These are phyloP conservation scores for Bolinopsis microptera DNA, from an alignment of 37 sponge, comb jelly and placozoan species.

Conservation along the genomic window DNA sequence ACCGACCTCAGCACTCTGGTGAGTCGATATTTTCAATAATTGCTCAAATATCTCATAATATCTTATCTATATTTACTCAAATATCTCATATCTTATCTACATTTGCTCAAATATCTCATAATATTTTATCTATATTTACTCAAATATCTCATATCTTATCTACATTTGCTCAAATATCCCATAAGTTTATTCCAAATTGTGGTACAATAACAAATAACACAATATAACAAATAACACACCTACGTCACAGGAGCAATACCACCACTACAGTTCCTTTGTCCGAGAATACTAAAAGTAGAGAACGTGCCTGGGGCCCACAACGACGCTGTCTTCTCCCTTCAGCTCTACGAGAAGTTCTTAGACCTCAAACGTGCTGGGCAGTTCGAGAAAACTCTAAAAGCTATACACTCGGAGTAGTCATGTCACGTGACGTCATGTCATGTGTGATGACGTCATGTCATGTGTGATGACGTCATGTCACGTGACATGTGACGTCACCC, in stretches of 20 bases:
- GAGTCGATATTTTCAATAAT: too few relatives aligned
- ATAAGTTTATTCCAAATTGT: too few relatives aligned
- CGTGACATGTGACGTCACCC: neutral
- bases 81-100: neutral
- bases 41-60: too few relatives aligned
- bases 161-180: too few relatives aligned
- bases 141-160: too few relatives aligned
- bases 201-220: too few relatives aligned
- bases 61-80: neutral
- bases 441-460: neutral
- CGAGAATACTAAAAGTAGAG: neutral
- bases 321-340: constrained; percentile 41
- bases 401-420: neutral
- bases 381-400: constrained; percentile 64
- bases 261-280: constrained; percentile 53
- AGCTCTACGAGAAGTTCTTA: constrained; percentile 61
- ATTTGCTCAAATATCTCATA: neutral
- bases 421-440: neutral
- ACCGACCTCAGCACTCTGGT: constrained; percentile 27
- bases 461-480: neutral
- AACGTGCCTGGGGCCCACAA: constrained; percentile 49
- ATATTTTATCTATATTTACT: neutral
- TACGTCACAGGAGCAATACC: constrained; percentile 20
- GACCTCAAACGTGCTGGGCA: constrained; percentile 62
- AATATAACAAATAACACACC: too few relatives aligned